Evolutionary conservation across 2,113 vertebrate species (phyloP).

Genomic region (Centropus bengalensis): DNA sequence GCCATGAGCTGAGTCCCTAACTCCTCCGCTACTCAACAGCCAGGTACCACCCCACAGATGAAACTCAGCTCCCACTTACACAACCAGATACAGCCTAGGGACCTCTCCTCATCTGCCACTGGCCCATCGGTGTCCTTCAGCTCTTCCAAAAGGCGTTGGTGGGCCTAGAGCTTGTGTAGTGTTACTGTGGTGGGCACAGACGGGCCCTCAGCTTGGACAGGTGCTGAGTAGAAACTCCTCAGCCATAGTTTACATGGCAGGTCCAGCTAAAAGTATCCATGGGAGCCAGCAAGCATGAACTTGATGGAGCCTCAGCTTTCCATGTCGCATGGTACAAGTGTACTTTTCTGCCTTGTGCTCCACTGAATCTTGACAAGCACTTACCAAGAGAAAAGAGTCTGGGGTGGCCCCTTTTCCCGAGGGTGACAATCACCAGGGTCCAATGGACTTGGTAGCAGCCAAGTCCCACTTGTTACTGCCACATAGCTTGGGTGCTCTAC

Average conservation of each 20-base stretch:
- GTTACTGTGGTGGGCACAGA: neutral
- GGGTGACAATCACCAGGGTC: neutral
- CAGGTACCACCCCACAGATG: neutral
- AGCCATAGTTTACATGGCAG: fast-evolving
- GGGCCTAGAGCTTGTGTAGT: neutral
- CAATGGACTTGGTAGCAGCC: neutral
- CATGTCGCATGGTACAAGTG: neutral
- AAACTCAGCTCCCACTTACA: neutral
- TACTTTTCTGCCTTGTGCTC: neutral
- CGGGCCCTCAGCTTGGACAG: neutral
- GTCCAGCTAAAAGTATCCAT: neutral
- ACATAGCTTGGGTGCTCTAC: neutral
- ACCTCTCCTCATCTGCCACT: neutral
- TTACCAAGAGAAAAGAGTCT: neutral
- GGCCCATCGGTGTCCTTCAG: neutral
- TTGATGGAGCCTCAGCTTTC: neutral
- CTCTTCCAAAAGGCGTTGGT: neutral
- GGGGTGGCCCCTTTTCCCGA: fast-evolving
- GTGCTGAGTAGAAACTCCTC: neutral
- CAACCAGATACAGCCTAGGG: neutral
- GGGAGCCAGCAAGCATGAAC: neutral
- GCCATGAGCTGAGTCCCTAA: neutral
- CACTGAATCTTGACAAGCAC: neutral
- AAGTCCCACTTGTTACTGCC: neutral
- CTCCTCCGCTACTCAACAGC: neutral